Conservation (phyloP, 2,113 vertebrate species). For the Sminthopsis crassicaudata region DNA sequence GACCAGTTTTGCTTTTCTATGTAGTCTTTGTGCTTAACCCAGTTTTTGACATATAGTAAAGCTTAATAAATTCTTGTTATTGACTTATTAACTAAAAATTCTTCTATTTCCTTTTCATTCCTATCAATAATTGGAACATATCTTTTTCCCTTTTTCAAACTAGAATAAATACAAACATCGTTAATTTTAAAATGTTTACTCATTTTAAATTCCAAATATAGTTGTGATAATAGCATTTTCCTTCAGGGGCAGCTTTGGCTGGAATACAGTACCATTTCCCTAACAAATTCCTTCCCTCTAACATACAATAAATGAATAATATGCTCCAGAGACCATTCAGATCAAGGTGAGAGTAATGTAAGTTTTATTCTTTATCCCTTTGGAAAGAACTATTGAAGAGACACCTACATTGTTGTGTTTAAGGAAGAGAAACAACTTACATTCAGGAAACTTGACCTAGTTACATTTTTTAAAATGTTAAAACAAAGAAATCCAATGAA, state of each 20-base stretch:
- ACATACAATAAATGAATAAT: slow-evolving; percentile 8
- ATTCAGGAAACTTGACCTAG: neutral
- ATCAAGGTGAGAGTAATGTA: neutral
- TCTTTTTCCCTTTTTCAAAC: slow-evolving; percentile 55
- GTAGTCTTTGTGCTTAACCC: neutral
- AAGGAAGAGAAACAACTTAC: neutral
- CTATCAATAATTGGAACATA: slow-evolving; percentile 55
- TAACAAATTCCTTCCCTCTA: neutral
- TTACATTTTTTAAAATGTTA: neutral
- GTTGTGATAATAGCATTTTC: slow-evolving; percentile 2
- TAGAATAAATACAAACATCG: slow-evolving; percentile 32
- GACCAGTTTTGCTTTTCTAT: neutral
- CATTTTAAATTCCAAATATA: slow-evolving; percentile 14
- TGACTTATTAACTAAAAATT: neutral
- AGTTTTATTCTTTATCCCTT: neutral
- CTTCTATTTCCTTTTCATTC: slow-evolving; percentile 14
- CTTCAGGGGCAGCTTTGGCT: slow-evolving; percentile 8
- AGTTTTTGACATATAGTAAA: neutral
- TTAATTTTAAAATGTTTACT: slow-evolving; percentile 30
- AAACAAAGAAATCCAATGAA: neutral
- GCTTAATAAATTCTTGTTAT: neutral
- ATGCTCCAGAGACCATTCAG: neutral
- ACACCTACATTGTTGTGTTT: neutral
- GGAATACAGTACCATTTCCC: neutral
- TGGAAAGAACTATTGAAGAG: neutral